Base-by-base conservation (phyloP, 2,113 vertebrate genomes). In the Eolophus roseicapilla region DNA sequence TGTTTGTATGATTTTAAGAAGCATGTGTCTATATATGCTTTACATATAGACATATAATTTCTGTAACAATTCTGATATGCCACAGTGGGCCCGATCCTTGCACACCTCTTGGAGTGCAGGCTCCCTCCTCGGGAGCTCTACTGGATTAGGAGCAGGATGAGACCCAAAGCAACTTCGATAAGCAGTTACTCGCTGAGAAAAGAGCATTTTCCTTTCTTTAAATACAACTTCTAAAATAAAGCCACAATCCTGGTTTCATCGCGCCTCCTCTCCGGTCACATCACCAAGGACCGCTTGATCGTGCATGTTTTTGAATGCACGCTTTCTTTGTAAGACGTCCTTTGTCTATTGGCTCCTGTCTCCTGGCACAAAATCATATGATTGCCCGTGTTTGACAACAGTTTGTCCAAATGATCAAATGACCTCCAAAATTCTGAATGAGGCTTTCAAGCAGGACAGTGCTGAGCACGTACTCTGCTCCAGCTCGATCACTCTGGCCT, bases 271-370 rank as follows among this genome's bases (percentile, higher is more conserved):
- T 39, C 23, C 33, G 1, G 1, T n/a, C 63, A 35, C 82, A 85
- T 62, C 60, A 68, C 29, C 35, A 11, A 39, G 43, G 44, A 53
- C 80, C 12, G 3, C 49, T 94, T 31, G 44, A 27, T 46, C 46
- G 6, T 57, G 29, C 33, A 17, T 5, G 52, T 18, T 96, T 95
- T 91, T 4, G 29, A 74, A 91, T 89, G 78, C 20, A 3, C 24
- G 5, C 43, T 88, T 92, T 94, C 93, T 78, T 92, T 85, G n/a
- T 86, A 47, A 90, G 75, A 83, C 85, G 84, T 90, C 90, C 70
- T 91, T 95, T 93, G 94, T 94, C 91, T 91, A 92, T 96, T 93
- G 88, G 86, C 49, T 96, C 86, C 65, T 69, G 57, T 89, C 83
- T 86, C 65, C 73, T 91, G 80, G 83, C 77, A 94, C 62, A 86